Conservation (phyloP, 2,113 vertebrate species). For the Grus americana region DNA sequence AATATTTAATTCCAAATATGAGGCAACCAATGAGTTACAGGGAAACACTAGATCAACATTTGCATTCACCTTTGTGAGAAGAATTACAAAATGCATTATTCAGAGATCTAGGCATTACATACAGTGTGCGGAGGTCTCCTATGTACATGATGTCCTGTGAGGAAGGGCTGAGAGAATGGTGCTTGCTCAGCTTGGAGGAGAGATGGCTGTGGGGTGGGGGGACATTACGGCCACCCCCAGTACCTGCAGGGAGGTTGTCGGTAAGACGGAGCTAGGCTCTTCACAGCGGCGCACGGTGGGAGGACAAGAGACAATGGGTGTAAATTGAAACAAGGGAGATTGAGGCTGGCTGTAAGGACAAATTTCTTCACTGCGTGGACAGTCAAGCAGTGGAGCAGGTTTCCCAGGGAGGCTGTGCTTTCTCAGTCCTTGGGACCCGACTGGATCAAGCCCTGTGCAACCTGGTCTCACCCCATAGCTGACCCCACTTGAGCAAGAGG, state of each 20-base stretch:
- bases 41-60: neutral
- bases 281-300: neutral
- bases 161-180: neutral
- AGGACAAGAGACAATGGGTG: neutral
- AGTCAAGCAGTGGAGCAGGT: neutral
- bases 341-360: neutral
- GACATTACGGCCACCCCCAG: neutral
- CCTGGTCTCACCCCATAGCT: neutral
- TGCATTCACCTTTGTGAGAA: neutral
- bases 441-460: neutral
- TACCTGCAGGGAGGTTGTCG: neutral
- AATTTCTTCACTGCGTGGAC: neutral
- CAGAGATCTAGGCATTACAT: neutral
- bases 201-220: rapidly evolving
- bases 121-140: neutral
- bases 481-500: neutral
- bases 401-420: neutral
- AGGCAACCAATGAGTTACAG: neutral
- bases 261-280: neutral
- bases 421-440: neutral
- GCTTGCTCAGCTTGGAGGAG: neutral
- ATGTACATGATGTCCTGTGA: neutral
- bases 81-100: neutral
- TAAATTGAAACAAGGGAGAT: neutral
- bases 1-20: neutral